Conservation (phyloP, 1,140 invertebrate species). For the Meteorus sp. region DNA sequence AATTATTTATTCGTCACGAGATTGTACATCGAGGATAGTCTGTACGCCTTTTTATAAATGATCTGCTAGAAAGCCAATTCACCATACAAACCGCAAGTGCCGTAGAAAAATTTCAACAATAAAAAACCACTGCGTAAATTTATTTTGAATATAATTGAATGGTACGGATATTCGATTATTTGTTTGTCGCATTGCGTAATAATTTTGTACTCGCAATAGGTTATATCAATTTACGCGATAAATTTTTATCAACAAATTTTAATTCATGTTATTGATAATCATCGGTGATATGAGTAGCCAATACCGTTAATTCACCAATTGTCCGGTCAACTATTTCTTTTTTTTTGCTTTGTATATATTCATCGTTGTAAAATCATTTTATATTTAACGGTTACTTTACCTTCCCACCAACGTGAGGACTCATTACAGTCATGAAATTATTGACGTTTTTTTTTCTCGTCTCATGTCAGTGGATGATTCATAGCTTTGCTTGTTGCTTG, state of each 20-base stretch:
- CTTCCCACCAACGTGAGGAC: background rate
- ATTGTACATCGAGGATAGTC: slow-evolving; percentile 6
- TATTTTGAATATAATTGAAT: slow-evolving; percentile 27
- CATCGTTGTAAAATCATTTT: too few species aligned
- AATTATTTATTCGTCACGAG: slow-evolving; percentile 27
- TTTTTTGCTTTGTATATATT: too few species aligned
- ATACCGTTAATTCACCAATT: too few species aligned
- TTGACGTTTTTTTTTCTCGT: slow-evolving; percentile 19
- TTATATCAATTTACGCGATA: slow-evolving; percentile 18
- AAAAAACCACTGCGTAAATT: slow-evolving; percentile 32
- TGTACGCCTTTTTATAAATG: slow-evolving; percentile 32
- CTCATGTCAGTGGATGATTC: slow-evolving; percentile 3
- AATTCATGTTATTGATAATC: too few species aligned
- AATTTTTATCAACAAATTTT: too few species aligned
- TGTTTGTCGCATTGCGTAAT: slow-evolving; percentile 26
- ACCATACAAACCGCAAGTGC: too few species aligned
- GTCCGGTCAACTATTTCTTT: too few species aligned
- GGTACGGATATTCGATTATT: slow-evolving; percentile 13
- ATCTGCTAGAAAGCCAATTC: slow-evolving; percentile 28
- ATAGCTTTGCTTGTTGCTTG: slow-evolving; percentile 4
- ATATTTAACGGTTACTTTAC: too few species aligned
- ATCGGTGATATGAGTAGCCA: too few species aligned
- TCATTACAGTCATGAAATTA: background rate
- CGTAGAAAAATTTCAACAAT: too few species aligned
- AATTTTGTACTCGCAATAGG: slow-evolving; percentile 18